Evolutionary conservation across 2,113 vertebrate genomes (phyloP).

Genomic region (Crotalus tigris): DNA sequence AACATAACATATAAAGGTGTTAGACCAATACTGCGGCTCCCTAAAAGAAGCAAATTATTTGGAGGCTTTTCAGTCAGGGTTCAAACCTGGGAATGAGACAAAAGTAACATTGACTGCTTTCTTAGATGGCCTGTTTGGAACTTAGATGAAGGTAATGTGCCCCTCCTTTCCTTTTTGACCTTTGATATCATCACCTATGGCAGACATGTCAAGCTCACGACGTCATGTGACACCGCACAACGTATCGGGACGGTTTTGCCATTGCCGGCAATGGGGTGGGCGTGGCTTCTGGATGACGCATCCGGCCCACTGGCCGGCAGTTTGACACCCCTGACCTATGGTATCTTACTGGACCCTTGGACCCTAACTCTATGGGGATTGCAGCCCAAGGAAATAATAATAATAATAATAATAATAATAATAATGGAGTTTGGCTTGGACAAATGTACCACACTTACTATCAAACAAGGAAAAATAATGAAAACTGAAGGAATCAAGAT

Average conservation of each 20-base stretch:
- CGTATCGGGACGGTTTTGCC: too few relatives aligned
- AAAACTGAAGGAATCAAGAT: too few relatives aligned
- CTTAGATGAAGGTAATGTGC: neutral
- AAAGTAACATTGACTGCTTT: neutral
- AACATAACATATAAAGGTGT: neutral
- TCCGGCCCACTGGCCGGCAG: too few relatives aligned
- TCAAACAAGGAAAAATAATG: too few relatives aligned
- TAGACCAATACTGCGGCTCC: neutral
- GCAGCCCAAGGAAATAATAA: neutral
- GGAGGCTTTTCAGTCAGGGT: neutral
- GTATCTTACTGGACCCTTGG: neutral
- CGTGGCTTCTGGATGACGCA: too few relatives aligned
- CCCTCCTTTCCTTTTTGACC: neutral
- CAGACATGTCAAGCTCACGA: too few relatives aligned
- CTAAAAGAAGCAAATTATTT: neutral
- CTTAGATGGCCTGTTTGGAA: neutral
- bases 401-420: too few relatives aligned
- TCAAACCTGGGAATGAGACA: neutral
- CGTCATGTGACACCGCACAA: too few relatives aligned
- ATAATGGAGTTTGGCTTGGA: too few relatives aligned
- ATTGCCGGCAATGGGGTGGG: too few relatives aligned
- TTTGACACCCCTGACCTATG: neutral
- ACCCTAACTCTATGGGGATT: neutral
- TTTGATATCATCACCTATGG: neutral
- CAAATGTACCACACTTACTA: too few relatives aligned